Percentiles rank a stretch among this genome's conserved stretches.
These are phyloP conservation scores for Aselliscus stoliczkanus DNA, from an alignment of 2,797 vertebrate genomes.

Conservation along the genomic window DNA sequence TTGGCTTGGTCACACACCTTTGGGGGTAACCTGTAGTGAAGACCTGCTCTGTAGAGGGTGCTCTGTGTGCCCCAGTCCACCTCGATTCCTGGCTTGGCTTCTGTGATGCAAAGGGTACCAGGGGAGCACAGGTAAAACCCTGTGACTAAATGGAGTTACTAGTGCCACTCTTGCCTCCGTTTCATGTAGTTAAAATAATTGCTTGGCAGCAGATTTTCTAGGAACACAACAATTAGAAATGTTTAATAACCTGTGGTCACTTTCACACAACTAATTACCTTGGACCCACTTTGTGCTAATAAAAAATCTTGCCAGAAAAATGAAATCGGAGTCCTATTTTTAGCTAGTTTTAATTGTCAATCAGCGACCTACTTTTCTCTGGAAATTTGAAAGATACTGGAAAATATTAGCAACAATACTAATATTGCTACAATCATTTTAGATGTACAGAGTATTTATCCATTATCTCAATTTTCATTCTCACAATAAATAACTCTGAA, in stretches of 20 bases:
- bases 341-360: conserved; percentile 30
- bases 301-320: background rate
- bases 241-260: conserved; percentile 12
- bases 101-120: too few species aligned
- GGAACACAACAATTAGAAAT: conserved; percentile 9
- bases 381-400: conserved; percentile 66
- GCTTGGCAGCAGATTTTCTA: background rate
- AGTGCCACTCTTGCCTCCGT: background rate
- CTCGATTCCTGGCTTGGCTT: background rate
- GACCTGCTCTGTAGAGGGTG: background rate
- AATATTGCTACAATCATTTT: background rate
- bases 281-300: conserved; percentile 33
- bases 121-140: background rate
- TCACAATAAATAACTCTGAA: background rate
- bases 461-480: background rate
- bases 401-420: background rate
- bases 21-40: accelerated
- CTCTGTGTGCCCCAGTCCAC: accelerated
- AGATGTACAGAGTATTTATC: background rate
- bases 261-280: conserved; percentile 10
- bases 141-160: background rate
- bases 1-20: background rate
- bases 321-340: background rate
- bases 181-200: background rate
- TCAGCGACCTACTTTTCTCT: conserved; percentile 20